Conservation (phyloP, 2,888 invertebrate species). For the Yponomeuta cagnagella region DNA sequence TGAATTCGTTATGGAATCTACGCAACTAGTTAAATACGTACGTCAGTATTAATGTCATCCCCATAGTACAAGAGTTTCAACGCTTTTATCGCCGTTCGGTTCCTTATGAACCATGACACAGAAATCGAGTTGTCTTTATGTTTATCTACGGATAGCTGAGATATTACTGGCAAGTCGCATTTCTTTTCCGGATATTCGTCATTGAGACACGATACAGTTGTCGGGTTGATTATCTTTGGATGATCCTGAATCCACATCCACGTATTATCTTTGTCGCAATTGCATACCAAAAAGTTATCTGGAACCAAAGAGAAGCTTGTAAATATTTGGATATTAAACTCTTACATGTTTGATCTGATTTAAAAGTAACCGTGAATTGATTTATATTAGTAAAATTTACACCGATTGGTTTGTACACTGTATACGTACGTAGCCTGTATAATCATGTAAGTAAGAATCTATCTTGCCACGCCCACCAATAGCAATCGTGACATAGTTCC, state of each 20-base stretch:
- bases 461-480: too few species aligned
- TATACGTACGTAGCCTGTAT: too few species aligned
- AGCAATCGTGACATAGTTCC: too few species aligned
- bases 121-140: constrained; percentile 90
- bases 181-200: constrained; percentile 63
- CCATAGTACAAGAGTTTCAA: constrained; percentile 88
- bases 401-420: too few species aligned
- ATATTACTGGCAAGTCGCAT: constrained; percentile 82
- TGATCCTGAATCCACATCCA: constrained; percentile 96
- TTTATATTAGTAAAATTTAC: too few species aligned
- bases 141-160: constrained; percentile 89
- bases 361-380: not conserved
- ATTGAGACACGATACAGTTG: constrained; percentile 50
- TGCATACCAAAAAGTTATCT: constrained; percentile 93
- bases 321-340: not conserved
- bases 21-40: constrained; percentile 28
- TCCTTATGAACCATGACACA: constrained; percentile 92
- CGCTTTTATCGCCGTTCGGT: constrained; percentile 88
- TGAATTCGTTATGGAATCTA: not conserved
- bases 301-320: constrained; percentile 34
- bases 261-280: constrained; percentile 91
- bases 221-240: constrained; percentile 70
- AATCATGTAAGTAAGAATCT: too few species aligned
- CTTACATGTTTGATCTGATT: not conserved
- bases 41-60: constrained; percentile 47